Conservation (phyloP, 2,113 vertebrate genomes). For the Sinocyclocheilus anophthalmus region DNA sequence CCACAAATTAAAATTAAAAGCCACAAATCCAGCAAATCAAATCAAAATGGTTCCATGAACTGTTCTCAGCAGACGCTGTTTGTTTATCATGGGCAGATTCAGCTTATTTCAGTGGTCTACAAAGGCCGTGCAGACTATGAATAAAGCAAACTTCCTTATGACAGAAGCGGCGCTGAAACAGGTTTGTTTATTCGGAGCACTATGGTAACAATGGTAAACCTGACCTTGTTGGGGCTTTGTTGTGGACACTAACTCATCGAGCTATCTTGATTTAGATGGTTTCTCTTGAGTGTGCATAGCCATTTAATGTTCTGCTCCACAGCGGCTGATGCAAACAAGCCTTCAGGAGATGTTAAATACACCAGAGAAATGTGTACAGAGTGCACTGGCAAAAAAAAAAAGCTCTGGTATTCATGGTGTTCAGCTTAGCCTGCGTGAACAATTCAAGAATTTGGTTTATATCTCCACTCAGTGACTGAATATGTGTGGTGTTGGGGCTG, state of each 20-base stretch:
- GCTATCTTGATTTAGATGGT: conserved; percentile 15
- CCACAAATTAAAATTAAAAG: too few species aligned
- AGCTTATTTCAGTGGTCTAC: not conserved
- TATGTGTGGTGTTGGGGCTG: not conserved
- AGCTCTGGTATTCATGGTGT: not conserved
- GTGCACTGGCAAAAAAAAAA: not conserved
- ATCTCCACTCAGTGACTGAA: not conserved
- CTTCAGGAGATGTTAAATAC: conserved; percentile 1
- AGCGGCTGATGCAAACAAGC: not conserved
- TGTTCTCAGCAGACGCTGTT: not conserved
- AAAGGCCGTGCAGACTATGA: too few species aligned
- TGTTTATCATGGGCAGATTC: not conserved
- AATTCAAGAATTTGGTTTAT: not conserved
- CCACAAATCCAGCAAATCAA: conserved; percentile 21
- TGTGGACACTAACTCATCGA: not conserved
- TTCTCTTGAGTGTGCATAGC: not conserved
- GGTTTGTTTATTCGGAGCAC: conserved; percentile 29
- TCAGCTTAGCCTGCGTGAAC: not conserved
- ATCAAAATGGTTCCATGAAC: not conserved
- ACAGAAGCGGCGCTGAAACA: not conserved
- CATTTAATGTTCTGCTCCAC: not conserved
- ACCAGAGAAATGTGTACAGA: not conserved
- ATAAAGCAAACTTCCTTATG: not conserved
- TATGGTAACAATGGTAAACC: conserved; percentile 25
- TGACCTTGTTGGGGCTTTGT: not conserved